A percentile compares a stretch with the other conserved stretches of the same genome.
Evolutionary conservation across 2,888 invertebrate species (phyloP).

Genomic region (Anarsia innoxiella): DNA sequence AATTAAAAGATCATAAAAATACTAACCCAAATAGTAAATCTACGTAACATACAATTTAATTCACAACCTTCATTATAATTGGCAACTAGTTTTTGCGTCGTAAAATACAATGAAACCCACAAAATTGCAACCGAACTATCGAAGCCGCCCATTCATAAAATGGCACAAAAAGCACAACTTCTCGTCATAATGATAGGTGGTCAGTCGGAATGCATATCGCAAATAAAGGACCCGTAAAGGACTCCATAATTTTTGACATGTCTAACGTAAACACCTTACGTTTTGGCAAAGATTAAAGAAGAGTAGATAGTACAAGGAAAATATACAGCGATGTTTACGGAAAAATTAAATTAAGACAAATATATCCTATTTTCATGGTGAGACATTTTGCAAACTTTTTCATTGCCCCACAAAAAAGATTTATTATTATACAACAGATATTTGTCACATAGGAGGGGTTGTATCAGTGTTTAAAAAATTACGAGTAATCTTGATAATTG

Average conservation of each 20-base stretch:
- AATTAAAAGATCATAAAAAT: no score
- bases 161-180: slow-evolving; percentile 51
- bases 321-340: no score
- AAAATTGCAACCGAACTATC: slow-evolving; percentile 49
- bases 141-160: slow-evolving; percentile 47
- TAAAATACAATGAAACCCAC: slow-evolving; percentile 38
- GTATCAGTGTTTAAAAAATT: no score
- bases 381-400: no score
- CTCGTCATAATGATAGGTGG: slow-evolving; percentile 53
- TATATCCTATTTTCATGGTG: no score
- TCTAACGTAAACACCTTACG: slow-evolving; percentile 57
- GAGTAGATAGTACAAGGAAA: no score
- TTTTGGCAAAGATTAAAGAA: slow-evolving; percentile 35
- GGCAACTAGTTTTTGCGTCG: slow-evolving; percentile 27
- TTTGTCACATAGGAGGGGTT: neutral
- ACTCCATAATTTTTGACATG: slow-evolving; percentile 58
- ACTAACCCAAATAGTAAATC: no score
- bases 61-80: neutral
- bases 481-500: neutral
- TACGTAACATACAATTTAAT: no score
- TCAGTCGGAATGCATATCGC: slow-evolving; percentile 36
- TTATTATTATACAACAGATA: no score
- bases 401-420: no score
- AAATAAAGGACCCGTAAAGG: slow-evolving; percentile 33
- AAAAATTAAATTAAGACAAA: no score